A percentile compares a stretch with the other conserved stretches of the same genome.
phyloP scores from a whole-genome alignment of 2,113 vertebrate genomes.

The Ranitomeya imitator region DNA sequence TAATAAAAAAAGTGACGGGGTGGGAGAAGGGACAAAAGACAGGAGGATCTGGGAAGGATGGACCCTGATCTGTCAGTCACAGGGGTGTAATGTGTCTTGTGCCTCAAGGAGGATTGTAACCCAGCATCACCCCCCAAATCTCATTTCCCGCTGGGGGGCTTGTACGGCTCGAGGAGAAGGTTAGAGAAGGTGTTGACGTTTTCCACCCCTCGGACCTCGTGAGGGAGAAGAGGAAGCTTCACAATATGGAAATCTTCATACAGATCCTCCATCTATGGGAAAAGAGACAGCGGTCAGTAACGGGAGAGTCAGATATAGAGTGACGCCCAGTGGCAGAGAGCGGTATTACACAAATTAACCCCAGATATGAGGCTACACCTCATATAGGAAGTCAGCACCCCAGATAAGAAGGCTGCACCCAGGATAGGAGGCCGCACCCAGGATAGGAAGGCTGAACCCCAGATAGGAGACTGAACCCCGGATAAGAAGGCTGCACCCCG shows the following conservation, averaged over 20 bases:
- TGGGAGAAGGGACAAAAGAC: not conserved
- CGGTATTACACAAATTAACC: not conserved
- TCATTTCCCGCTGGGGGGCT: slow-evolving; percentile 76
- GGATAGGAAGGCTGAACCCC: no score
- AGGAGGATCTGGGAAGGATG: slow-evolving; percentile 4
- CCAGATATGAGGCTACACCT: not conserved
- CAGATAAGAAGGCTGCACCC: no score
- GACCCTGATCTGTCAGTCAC: not conserved
- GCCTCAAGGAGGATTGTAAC: not conserved
- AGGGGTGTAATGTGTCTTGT: not conserved
- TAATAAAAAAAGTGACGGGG: not conserved
- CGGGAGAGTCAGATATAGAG: not conserved
- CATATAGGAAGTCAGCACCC: no score
- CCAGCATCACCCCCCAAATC: not conserved
- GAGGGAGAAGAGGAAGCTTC: slow-evolving; percentile 89
- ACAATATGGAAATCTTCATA: slow-evolving; percentile 96
- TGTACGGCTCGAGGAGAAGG: slow-evolving; percentile 91
- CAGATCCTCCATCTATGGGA: slow-evolving; percentile 88
- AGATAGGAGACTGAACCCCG: no score
- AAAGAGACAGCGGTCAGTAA: slow-evolving; percentile 1
- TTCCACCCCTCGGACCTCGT: slow-evolving; percentile 88
- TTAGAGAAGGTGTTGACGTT: slow-evolving; percentile 92
- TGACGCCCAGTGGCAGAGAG: not conserved
- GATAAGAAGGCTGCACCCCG: no score
- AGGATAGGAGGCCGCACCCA: no score